Evolutionary conservation across 1,140 invertebrate genomes (phyloP), one percentile per base, ranked within the genome.

Genomic region (Nomia melanderi): DNA sequence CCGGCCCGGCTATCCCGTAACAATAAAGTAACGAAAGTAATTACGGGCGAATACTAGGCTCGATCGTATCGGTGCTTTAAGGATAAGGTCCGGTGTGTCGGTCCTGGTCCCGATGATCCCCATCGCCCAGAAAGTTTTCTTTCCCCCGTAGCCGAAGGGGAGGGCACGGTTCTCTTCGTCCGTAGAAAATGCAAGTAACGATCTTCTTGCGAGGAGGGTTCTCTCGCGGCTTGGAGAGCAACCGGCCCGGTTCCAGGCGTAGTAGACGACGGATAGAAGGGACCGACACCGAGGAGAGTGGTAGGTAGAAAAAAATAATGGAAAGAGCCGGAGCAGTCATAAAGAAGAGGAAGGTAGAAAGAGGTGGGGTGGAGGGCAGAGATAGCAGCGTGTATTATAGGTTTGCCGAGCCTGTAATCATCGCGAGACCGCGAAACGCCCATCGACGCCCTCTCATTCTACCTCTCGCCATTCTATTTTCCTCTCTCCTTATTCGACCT

Each of bases 401-500:
- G 89, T 88, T 90, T 85, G 87, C 86, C 86, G 86, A 88, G 88
- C 80, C 91, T 91, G 91, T 92, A 92, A 92, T 92, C 91, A 91
- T 91, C 90, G 90, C 90, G 86, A 87, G 88, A 87, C 90, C 92
- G 91, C 91, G 87, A 86, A 90, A 89, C 91, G 90, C 91, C 92
- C 91, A 91, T 88, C 90, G 88, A 91, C 91, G 88, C 88, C 88
- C 83, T 88, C 86, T 87, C 78, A 79, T 81, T 85, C 82, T 77
- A 78, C 78, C 81, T 79, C 79, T 85, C 73, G 78, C 83, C 77
- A 77, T 82, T 82, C 82, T 85, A 81, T 84, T 84, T 85, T 85
- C 82, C 76, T 77, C 78, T 77, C 79, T 79, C 71, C 79, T 79
- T 80, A 57, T 72, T 77, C 69, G 64, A 54, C 44, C 59, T 31